A percentile compares a stretch with the other conserved stretches of the same genome.
These are phyloP conservation scores for Oligia latruncula DNA, from an alignment of 2,888 invertebrate species.

Conservation along the genomic window DNA sequence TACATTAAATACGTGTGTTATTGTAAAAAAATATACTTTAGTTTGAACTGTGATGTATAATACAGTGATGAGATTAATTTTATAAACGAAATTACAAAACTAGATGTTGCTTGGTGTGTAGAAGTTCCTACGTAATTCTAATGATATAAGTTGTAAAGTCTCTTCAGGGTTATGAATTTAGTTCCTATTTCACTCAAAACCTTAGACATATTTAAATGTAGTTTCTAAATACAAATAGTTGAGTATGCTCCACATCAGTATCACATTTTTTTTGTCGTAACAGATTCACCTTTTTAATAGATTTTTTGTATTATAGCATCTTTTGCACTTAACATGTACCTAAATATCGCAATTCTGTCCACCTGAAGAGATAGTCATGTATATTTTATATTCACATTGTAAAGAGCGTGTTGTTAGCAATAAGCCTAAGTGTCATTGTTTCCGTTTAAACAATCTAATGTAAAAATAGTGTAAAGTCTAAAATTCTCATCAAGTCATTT, in stretches of 20 bases:
- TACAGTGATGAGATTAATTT: slow-evolving; percentile 72
- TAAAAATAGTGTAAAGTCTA: slow-evolving; percentile 35
- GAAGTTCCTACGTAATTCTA: slow-evolving; percentile 72
- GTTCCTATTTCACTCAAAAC: slow-evolving; percentile 30
- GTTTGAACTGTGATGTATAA: slow-evolving; percentile 73
- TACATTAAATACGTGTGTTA: slow-evolving; percentile 36
- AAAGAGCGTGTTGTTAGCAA: slow-evolving; percentile 63
- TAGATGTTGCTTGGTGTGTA: slow-evolving; percentile 49
- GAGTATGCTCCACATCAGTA: neutral
- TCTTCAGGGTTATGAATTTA: slow-evolving; percentile 46
- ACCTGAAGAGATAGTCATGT: slow-evolving; percentile 54
- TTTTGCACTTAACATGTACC: slow-evolving; percentile 13
- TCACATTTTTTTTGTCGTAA: neutral
- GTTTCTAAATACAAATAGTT: neutral
- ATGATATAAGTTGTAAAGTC: slow-evolving; percentile 49
- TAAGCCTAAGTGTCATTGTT: slow-evolving; percentile 62
- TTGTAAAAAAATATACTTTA: slow-evolving; percentile 53
- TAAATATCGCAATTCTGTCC: slow-evolving; percentile 53
- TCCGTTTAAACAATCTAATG: slow-evolving; percentile 38
- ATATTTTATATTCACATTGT: slow-evolving; percentile 57
- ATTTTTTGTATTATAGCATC: neutral
- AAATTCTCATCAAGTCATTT: slow-evolving; percentile 52
- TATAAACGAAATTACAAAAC: slow-evolving; percentile 45
- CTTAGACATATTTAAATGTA: neutral
- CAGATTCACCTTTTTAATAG: neutral